Evolutionary conservation across 2,797 vertebrate genomes (phyloP), one percentile per base, ranked within the genome.

Genomic region (Premnoplex brunnescens): DNA sequence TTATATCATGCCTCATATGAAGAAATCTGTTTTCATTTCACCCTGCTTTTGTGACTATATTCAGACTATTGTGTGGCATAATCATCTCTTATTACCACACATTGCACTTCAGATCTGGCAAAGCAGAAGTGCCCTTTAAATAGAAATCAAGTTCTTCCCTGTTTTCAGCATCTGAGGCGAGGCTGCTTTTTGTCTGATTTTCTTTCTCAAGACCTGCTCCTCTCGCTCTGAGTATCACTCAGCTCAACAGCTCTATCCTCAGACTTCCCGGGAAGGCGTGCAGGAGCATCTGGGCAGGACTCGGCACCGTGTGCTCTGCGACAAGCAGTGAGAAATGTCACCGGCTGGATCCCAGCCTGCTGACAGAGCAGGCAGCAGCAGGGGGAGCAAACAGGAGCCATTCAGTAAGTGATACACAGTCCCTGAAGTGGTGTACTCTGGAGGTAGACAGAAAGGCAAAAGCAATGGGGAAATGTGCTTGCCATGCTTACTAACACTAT

Each of bases 281-380:
- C 20, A 39, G 46, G 59, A 89, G 76, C 87, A 76, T 85, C 92
- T 90, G 94, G 88, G 74, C 41, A 89, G 86, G 85, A 21, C 87
- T 85, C 60, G 62, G 76, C 88, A 46, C 63, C 4, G 6, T 0
- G 13, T 73, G 69, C 68, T 91, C 80, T 26, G 80, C 87, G 90
- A 88, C 18, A 58, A 55, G 63, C 88, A 91, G 90, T 56, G 73
- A 81, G 62, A 96, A 94, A 92, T 84, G 83, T 86, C 91, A 95
- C 17, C 0, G 66, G 37, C 84, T 92, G 86, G 36, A 79, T 73
- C 59, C 41, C 79, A 84, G 88, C 16, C 91, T 92, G 93, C 92
- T 89, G 95, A 89, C 87, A 89, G 77, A 56, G 85, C 84, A 95
- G 81, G 52, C 37, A 18, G 46, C 1, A 54, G 69, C 71, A 67